These are phyloP conservation scores for Trichonephila clavata DNA, from an alignment of 1,140 invertebrate species.

Conservation along the genomic window DNA sequence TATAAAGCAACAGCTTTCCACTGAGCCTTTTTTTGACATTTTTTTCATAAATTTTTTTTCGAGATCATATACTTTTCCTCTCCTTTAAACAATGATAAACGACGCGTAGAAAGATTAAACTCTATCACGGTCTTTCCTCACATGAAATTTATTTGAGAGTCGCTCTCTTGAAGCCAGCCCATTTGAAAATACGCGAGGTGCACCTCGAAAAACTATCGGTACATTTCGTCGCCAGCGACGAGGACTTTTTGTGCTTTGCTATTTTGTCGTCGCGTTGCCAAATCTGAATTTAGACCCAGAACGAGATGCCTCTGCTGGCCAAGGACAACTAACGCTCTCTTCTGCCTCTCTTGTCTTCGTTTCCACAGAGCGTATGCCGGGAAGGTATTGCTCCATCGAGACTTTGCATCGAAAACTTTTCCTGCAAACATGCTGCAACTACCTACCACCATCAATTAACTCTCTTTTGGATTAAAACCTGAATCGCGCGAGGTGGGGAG, in stretches of 20 bases:
- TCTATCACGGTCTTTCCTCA: neutral
- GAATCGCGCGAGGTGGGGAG: conserved; percentile 8
- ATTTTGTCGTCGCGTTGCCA: conserved; percentile 74
- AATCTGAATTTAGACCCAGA: conserved; percentile 76
- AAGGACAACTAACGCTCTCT: conserved; percentile 75
- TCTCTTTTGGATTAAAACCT: conserved; percentile 43
- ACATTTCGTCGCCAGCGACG: conserved; percentile 52
- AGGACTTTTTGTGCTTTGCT: conserved; percentile 63
- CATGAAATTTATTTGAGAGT: neutral
- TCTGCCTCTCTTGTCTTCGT: conserved; percentile 11
- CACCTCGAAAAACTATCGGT: conserved; percentile 25
- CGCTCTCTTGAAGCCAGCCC: neutral
- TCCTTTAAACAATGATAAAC: neutral
- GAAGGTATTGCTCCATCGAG: neutral
- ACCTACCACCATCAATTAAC: conserved; percentile 23
- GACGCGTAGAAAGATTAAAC: neutral
- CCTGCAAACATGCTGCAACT: neutral
- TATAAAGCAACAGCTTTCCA: no score
- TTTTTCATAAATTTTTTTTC: neutral
- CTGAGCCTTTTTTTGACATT: no score
- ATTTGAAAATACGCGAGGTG: neutral
- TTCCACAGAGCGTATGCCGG: neutral
- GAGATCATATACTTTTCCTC: neutral
- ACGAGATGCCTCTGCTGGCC: conserved; percentile 63
- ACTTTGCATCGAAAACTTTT: conserved; percentile 18